These are phyloP conservation scores for Chorisops tibialis DNA, from an alignment of 2,888 invertebrate species.

Conservation along the genomic window DNA sequence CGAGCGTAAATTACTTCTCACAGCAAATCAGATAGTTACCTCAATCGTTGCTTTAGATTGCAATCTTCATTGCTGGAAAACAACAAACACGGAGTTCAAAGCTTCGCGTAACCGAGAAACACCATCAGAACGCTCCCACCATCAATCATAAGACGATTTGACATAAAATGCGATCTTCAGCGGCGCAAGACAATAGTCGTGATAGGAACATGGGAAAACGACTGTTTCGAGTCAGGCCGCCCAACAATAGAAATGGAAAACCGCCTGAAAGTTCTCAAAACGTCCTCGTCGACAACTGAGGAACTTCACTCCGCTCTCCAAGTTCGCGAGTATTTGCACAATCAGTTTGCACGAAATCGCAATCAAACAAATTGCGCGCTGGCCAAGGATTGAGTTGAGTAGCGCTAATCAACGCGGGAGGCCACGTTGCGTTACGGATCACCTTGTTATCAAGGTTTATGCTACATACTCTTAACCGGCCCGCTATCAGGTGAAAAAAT, in stretches of 20 bases:
- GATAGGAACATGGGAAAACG: conserved; percentile 16
- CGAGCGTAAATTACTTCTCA: conserved; percentile 30
- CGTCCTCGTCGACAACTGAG: not conserved
- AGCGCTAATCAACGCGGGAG: no score
- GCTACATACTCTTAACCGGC: no score
- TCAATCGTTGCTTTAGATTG: conserved; percentile 18
- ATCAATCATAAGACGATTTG: conserved; percentile 39
- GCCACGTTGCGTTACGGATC: no score
- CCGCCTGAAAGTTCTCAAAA: not conserved
- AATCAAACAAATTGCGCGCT: no score
- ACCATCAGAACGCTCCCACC: conserved; percentile 34
- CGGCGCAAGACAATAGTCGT: conserved; percentile 30
- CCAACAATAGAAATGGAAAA: conserved; percentile 25
- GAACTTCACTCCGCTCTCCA: no score
- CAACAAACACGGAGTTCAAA: not conserved
- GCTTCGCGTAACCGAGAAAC: not conserved
- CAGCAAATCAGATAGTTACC: conserved; percentile 32
- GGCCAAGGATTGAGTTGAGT: no score
- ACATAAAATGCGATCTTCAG: conserved; percentile 38
- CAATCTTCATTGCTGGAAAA: not conserved
- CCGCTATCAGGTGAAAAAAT: no score
- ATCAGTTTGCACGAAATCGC: no score
- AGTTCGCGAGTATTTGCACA: no score
- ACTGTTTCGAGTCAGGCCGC: not conserved
- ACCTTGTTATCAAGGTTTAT: no score